Conservation (phyloP, 2,888 invertebrate genomes). For the Hypomecis atomaria region DNA sequence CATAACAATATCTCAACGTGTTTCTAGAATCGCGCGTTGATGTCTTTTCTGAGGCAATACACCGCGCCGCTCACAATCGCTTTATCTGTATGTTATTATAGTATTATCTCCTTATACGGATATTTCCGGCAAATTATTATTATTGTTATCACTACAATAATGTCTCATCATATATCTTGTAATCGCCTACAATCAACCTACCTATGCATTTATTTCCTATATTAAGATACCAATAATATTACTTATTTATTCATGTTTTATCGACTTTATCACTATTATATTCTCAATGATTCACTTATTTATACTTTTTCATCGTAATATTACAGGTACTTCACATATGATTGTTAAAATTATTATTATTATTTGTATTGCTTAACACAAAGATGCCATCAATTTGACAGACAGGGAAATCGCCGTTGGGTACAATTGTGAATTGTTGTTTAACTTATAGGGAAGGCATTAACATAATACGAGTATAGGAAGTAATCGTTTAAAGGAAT, state of each 20-base stretch:
- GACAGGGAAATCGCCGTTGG: slow-evolving; percentile 16
- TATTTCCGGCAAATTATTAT: background rate
- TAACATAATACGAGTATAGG: slow-evolving; percentile 48
- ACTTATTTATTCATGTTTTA: background rate
- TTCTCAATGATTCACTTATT: background rate
- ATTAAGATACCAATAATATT: background rate
- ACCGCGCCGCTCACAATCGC: background rate
- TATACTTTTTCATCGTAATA: slow-evolving; percentile 1
- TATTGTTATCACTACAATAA: background rate
- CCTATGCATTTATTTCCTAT: background rate
- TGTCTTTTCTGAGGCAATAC: slow-evolving; percentile 19
- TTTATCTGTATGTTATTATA: background rate
- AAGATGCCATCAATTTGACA: slow-evolving; percentile 16
- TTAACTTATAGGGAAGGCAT: slow-evolving; percentile 57
- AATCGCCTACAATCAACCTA: background rate
- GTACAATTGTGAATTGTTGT: slow-evolving; percentile 38
- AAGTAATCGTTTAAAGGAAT: slow-evolving; percentile 53
- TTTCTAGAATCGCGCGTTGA: slow-evolving; percentile 14
- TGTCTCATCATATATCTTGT: background rate
- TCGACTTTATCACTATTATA: slow-evolving; percentile 1
- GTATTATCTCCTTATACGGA: slow-evolving; percentile 1
- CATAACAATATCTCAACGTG: too few relatives aligned
- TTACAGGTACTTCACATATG: slow-evolving; percentile 27
- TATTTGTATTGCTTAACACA: slow-evolving; percentile 12
- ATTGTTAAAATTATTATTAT: slow-evolving; percentile 21